Percentiles rank a stretch among this genome's conserved stretches.
Conservation (phyloP, 2,888 invertebrate species). For the Andricus curvator region DNA sequence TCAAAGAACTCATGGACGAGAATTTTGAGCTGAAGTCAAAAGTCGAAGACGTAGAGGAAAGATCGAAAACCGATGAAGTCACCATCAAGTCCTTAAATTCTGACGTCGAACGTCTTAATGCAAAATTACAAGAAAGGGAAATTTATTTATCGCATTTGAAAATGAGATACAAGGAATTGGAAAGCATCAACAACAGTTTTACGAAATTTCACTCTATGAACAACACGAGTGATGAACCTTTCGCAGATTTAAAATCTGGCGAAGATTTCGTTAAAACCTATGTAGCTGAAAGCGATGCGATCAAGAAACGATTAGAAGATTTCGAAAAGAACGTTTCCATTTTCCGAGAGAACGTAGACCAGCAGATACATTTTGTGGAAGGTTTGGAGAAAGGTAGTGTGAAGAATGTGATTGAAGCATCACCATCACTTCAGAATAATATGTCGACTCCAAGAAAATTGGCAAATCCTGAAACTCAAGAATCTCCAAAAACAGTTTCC, state of each 20-base stretch:
- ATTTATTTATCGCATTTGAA: conserved; percentile 27
- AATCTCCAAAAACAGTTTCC: neutral
- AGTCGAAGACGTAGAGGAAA: conserved; percentile 39
- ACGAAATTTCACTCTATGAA: conserved; percentile 25
- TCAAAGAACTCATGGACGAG: conserved; percentile 42
- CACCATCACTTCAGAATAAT: neutral
- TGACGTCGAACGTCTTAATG: neutral
- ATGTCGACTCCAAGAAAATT: conserved; percentile 33
- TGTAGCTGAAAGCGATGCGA: conserved; percentile 14
- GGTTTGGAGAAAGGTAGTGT: conserved; percentile 14
- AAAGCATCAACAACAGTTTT: conserved; percentile 21
- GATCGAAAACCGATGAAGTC: conserved; percentile 8
- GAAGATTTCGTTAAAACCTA: conserved; percentile 16
- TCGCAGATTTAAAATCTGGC: neutral
- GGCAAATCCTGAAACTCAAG: neutral
- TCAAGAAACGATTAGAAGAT: conserved; percentile 30
- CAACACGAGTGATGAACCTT: conserved; percentile 15
- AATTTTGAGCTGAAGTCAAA: conserved; percentile 39
- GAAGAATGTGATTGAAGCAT: neutral
- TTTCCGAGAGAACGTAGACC: conserved; percentile 11
- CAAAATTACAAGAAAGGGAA: conserved; percentile 10
- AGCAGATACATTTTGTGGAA: conserved; percentile 19
- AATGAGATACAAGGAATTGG: neutral
- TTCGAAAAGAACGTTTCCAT: conserved; percentile 23
- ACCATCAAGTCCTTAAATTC: neutral